Conservation (phyloP, 2,797 vertebrate genomes). For the Helarctos malayanus region DNA sequence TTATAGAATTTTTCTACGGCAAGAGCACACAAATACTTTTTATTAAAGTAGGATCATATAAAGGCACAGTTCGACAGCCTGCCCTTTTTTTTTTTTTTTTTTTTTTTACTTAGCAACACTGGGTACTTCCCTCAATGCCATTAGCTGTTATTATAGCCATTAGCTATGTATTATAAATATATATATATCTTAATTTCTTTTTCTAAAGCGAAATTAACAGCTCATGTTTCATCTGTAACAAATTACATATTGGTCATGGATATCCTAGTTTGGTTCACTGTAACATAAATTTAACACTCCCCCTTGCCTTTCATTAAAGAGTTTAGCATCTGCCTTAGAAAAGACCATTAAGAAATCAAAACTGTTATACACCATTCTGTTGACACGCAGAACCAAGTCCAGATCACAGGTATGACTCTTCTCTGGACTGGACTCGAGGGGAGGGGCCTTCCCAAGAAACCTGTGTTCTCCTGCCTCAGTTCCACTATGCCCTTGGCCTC, state of each 20-base stretch:
- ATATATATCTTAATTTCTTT: neutral
- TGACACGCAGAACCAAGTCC: neutral
- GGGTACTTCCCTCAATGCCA: neutral
- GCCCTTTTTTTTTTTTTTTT: neutral
- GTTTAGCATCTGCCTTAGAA: slow-evolving; percentile 56
- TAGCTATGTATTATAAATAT: neutral
- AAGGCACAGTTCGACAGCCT: neutral
- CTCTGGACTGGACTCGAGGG: neutral
- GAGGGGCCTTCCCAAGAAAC: neutral
- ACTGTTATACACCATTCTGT: neutral
- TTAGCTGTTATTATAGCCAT: neutral
- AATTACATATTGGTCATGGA: neutral
- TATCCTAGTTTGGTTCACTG: neutral
- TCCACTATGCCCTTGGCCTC: neutral
- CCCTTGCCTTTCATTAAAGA: slow-evolving; percentile 53
- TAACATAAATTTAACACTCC: slow-evolving; percentile 50
- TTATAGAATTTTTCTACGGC: neutral
- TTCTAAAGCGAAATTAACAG: slow-evolving; percentile 61
- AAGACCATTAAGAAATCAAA: neutral
- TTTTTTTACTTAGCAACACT: neutral
- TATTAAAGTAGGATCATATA: neutral
- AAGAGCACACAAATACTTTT: neutral
- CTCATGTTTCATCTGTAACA: slow-evolving; percentile 51
- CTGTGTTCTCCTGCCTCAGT: neutral
- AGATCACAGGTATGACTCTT: slow-evolving; percentile 33